Base-by-base conservation (phyloP, 2,888 invertebrate genomes). In the Ptilodon capucinus region DNA sequence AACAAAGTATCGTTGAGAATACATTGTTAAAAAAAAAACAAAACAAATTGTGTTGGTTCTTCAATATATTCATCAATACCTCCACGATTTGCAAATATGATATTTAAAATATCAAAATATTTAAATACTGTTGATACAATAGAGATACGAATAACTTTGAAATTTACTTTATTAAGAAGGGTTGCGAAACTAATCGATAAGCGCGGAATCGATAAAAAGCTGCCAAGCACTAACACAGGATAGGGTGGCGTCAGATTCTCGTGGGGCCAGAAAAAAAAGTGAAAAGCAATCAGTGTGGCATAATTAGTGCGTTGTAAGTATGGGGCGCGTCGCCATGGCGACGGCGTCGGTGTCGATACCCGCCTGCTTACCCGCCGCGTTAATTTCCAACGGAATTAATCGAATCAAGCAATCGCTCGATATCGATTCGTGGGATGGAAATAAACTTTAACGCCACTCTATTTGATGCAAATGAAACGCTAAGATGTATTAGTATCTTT, bases 281-380 rank as follows among this genome's bases (percentile, higher is more conserved):
- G 83, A 86, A 91, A 90, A 89, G 91, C 91, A 91, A 91, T 91
- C 91, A 91, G 86, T 89, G 91, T 86, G 88, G 87, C 85, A 89
- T 91, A 91, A 91, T 91, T 91, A 91, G 91, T 90, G 89, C 82
- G 88, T 87, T 82, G 87, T 86, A 81, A 86, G 87, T 89, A 88
- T 91, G 83, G 91, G 91, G 91, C 86, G 88, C 75, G 91, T 91
- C 81, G 73, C 79, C 79, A 85, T 86, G 77, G 79, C 71, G 64
- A 90, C 89, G 66, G 86, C 87, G 81, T 86, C 82, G 71, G 70
- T 81, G 83, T 77, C 80, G 80, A 84, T 87, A 84, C 86, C 81
- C 84, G 74, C 73, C 77, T 84, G 84, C 86, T 85, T 84, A 81
- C 86, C 81, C 85, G 73, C 64, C 78, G 88, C 79, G 88, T 87